These are phyloP conservation scores for Sciaenops ocellatus DNA, from an alignment of 2,797 vertebrate genomes.

Conservation along the genomic window DNA sequence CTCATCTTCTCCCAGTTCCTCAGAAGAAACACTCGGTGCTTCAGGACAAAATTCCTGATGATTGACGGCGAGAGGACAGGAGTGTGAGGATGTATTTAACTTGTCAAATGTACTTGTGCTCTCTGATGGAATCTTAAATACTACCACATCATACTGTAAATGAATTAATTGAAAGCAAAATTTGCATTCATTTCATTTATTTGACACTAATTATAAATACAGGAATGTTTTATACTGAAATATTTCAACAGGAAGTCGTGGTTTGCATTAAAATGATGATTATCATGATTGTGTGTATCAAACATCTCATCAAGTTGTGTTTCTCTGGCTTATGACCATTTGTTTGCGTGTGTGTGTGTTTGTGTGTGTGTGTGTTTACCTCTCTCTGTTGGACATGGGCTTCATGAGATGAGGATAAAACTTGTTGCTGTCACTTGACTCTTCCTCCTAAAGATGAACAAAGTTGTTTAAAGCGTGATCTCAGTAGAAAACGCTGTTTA, in stretches of 20 bases:
- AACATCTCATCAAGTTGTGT: not conserved
- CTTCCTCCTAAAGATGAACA: slow-evolving; percentile 89
- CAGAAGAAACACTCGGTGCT: slow-evolving; percentile 95
- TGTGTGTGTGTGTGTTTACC: slow-evolving; percentile 78
- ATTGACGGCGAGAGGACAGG: slow-evolving; percentile 1
- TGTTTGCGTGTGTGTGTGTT: not conserved
- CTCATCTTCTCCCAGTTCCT: slow-evolving; percentile 98
- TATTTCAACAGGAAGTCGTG: not conserved
- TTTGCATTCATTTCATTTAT: not conserved
- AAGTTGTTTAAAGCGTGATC: not conserved
- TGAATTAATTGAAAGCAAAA: not conserved
- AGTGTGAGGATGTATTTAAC: slow-evolving; percentile 19
- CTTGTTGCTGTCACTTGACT: slow-evolving; percentile 91
- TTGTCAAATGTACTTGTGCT: not conserved
- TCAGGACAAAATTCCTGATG: slow-evolving; percentile 95
- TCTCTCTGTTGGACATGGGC: slow-evolving; percentile 98
- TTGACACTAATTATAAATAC: not conserved
- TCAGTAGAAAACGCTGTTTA: not conserved
- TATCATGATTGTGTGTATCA: not conserved
- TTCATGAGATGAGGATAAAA: slow-evolving; percentile 97
- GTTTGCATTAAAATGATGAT: not conserved
- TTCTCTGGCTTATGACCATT: no score
- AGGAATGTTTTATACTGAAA: slow-evolving; percentile 1
- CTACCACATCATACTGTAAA: not conserved
- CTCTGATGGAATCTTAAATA: not conserved